These are phyloP conservation scores for Ploceus nigricollis DNA, from an alignment of 2,113 vertebrate genomes.

Conservation along the genomic window DNA sequence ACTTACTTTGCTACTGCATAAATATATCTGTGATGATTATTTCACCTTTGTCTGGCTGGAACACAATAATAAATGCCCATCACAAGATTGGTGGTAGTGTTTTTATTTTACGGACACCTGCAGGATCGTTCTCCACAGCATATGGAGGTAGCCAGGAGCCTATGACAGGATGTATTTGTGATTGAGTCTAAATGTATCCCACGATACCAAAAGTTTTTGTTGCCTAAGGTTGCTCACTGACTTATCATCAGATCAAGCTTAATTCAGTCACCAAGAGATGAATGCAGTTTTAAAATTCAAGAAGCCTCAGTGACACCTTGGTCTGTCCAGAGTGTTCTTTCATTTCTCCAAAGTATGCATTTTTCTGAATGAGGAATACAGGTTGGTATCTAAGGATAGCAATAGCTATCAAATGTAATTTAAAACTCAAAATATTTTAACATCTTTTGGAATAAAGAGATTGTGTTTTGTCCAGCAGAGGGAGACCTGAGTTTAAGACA, in stretches of 20 bases:
- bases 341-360: neutral
- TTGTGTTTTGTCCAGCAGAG: constrained; percentile 20
- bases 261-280: neutral
- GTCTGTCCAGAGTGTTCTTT: neutral
- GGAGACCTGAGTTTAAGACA: neutral
- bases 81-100: neutral
- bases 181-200: neutral
- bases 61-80: neutral
- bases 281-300: neutral
- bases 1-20: neutral
- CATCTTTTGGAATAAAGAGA: neutral
- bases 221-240: neutral
- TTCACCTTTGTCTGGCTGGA: neutral
- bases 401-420: neutral
- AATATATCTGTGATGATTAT: neutral
- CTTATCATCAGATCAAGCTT: neutral
- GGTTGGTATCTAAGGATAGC: neutral
- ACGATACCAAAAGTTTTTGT: neutral
- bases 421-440: neutral
- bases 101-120: neutral
- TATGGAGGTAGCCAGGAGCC: neutral
- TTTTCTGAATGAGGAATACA: neutral
- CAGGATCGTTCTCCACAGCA: neutral
- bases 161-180: neutral
- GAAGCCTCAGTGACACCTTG: neutral